Base-by-base conservation (phyloP, 2,888 invertebrate species). In the Polymixis flavicincta region DNA sequence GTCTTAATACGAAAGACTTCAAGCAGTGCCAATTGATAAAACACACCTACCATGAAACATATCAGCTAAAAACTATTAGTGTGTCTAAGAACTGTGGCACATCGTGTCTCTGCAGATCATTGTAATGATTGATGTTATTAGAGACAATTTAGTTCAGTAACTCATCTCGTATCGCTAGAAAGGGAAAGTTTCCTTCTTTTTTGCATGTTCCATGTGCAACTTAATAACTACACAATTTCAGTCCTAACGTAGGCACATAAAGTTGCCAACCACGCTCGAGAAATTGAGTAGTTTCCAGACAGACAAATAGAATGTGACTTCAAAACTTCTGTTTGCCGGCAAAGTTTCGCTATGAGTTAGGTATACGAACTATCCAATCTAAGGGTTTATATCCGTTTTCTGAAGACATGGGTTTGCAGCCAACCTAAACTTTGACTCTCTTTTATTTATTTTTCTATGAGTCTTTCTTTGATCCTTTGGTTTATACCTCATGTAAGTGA, bases 261-360 rank as follows among this genome's bases (percentile, higher is more conserved):
- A 59, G 19, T 59, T 14, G 48, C 7, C 4, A 63, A 63, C 50
- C 32, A 63, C 14, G n/a, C 67, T 63, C 59, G n/a, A n/a, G 37
- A 74, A 80, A 74, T 80, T 67, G 28, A 78, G 37, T 67, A 67
- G 61, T 59, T 78, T 45, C 63, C 78, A 82, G 67, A 77, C 78
- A 77, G 57, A 78, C 63, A 64, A 83, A 83, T 77, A 83, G 52
- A 67, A 77, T 32, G 55, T 63, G 45, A 63, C 48, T 67, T 64
- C 54, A 68, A 77, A 78, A 78, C 68, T 78, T 77, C 22, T 48
- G 78, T 77, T 77, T 67, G 68, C 42, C 52, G 28, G 57, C 54
- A 42, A 83, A 83, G 63, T 67, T 83, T 54, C 14, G 5, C 14
- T 22, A 55, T 14, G 55, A 80, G 50, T 60, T 50, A n/a, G n/a